Conservation (phyloP, 2,113 vertebrate species). For the Campylomormyrus numenius region DNA sequence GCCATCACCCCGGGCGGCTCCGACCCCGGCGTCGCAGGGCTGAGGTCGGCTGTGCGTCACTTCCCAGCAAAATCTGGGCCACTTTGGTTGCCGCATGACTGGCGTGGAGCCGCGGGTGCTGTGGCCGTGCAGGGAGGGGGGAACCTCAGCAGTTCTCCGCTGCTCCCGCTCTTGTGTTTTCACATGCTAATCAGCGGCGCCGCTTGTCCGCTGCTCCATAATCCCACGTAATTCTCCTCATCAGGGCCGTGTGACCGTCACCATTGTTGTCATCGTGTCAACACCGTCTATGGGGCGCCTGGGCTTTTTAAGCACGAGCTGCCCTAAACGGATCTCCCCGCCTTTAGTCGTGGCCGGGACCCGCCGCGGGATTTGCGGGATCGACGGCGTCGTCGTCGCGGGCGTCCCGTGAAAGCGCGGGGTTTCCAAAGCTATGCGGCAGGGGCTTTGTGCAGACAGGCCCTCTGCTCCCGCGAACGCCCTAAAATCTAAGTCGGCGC, state of each 20-base stretch:
- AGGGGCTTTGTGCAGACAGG: not conserved
- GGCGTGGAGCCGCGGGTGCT: not conserved
- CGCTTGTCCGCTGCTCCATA: conserved; percentile 1
- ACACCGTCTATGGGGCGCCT: not conserved
- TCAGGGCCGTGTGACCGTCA: not conserved
- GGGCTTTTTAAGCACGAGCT: not conserved
- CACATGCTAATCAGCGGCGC: conserved; percentile 13
- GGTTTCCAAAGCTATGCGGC: not conserved
- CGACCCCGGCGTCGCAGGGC: not conserved
- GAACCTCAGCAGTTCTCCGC: not conserved
- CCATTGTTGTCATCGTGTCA: not conserved
- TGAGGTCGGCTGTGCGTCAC: not conserved
- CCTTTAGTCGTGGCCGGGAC: not conserved
- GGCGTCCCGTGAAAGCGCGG: not conserved
- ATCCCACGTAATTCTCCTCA: conserved; percentile 6
- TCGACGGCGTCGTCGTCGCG: too few species aligned
- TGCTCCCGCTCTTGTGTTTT: not conserved
- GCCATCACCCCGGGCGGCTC: not conserved
- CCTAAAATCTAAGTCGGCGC: not conserved
- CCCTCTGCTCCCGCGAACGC: not conserved
- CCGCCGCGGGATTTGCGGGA: not conserved
- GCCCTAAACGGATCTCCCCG: not conserved
- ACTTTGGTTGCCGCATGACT: not conserved
- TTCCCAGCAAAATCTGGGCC: not conserved
- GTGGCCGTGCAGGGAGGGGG: not conserved